Percentiles rank a stretch among this genome's conserved stretches.
These are phyloP conservation scores for Scrobipalpa costella DNA, from an alignment of 2,888 invertebrate genomes.

Conservation along the genomic window DNA sequence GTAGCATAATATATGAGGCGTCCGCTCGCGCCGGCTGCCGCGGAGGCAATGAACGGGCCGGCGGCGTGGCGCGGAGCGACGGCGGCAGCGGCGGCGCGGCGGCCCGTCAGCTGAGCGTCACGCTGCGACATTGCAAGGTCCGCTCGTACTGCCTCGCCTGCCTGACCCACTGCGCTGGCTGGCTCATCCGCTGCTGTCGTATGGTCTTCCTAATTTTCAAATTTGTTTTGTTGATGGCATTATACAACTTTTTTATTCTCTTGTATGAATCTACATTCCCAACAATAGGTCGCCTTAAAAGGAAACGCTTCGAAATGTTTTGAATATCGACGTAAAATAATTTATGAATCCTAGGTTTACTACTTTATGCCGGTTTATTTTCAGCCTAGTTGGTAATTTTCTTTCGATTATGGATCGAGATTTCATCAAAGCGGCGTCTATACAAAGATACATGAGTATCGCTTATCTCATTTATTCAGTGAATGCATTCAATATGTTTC, in stretches of 20 bases:
- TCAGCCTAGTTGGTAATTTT: too few species aligned
- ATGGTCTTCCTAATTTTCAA: too few species aligned
- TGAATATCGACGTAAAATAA: too few species aligned
- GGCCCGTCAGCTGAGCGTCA: conserved; percentile 80
- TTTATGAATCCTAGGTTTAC: too few species aligned
- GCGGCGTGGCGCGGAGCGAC: conserved; percentile 67
- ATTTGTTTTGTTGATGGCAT: too few species aligned
- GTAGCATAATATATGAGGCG: conserved; percentile 54
- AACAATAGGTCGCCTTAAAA: too few species aligned
- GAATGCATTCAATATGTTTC: too few species aligned
- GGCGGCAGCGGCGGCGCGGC: conserved; percentile 65
- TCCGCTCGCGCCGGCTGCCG: conserved; percentile 80
- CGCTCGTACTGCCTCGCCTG: conserved; percentile 60
- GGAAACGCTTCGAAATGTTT: too few species aligned
- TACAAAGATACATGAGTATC: neutral
- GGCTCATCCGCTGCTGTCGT: conserved; percentile 21
- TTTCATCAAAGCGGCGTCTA: neutral
- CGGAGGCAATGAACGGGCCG: conserved; percentile 85
- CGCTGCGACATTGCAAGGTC: conserved; percentile 82
- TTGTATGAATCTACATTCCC: too few species aligned
- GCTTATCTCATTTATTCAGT: neutral
- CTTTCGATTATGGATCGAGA: neutral
- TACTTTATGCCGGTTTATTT: too few species aligned
- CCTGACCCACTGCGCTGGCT: conserved; percentile 73
- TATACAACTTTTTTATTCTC: too few species aligned